Base-by-base conservation (phyloP, 1,140 invertebrate genomes). In the Popillia japonica region DNA sequence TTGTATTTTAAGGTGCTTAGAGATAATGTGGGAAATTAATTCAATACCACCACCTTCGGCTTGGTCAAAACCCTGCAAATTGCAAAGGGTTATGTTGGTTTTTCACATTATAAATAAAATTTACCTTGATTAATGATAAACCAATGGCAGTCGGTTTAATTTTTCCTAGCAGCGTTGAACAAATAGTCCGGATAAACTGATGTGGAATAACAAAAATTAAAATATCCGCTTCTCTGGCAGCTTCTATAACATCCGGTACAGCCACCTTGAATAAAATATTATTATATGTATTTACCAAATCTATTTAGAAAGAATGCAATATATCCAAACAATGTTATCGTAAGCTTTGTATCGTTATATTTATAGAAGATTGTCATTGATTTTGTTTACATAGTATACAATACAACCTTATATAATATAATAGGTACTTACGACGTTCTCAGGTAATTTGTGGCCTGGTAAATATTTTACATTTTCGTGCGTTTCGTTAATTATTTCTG, bases 401-500 rank as follows among this genome's bases (percentile, higher is more conserved):
- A n/a, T n/a, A n/a, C n/a, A n/a, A n/a, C n/a, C n/a, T n/a, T n/a
- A 27, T 72, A 22, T 72, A 72, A 22, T 10, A 72, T 72, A 72
- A 72, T 27, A 74, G 17, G 10, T 84, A 93, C 94, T 93, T 90
- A 96, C 95, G 86, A 97, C 94, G 91, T 96, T 97, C 2, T 90
- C 84, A n/a, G 97, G 97, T 55, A 99, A 87, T 87, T 94, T 96
- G 84, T 97, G 94, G 48, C 97, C 98, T 11, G 98, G 98, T 78
- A 99, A 90, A 89, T 99, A 99, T 89, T 99, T 99, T 4, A 99
- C 93, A 90, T 99, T 99, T 88, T 99, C 98, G 87, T 99, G 98
- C 1, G 96, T 93, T 83, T 94, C 93, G 89, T 99, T 99, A 82
- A 99, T 99, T 79, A 99, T 99, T 89, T 99, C 98, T 40, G 98